Percentiles rank a stretch among this genome's conserved stretches.
phyloP scores from a whole-genome alignment of 1,140 invertebrate species.

The Halictus rubicundus region DNA sequence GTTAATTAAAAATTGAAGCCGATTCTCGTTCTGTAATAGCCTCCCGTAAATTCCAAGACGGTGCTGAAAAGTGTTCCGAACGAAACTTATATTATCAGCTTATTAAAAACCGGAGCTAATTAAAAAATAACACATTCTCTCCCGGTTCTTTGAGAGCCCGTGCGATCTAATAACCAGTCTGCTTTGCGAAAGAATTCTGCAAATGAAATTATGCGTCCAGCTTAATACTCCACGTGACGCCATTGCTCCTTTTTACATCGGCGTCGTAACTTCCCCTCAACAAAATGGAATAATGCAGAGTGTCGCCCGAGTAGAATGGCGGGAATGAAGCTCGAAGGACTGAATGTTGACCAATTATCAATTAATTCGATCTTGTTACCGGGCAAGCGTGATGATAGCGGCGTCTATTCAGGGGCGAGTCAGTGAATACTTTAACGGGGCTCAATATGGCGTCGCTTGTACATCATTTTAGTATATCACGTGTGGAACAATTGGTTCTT shows the following conservation, averaged over 20 bases:
- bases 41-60: no score
- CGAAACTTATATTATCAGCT: no score
- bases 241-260: background rate
- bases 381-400: slow-evolving; percentile 17
- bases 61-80: no score
- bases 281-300: background rate
- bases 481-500: slow-evolving; percentile 7
- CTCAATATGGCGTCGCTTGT: background rate
- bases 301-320: background rate
- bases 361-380: slow-evolving; percentile 48
- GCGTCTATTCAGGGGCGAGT: slow-evolving; percentile 12
- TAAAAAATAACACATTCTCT: no score
- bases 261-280: background rate
- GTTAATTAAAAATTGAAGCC: no score
- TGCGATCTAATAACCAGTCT: no score
- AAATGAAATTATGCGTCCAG: no score
- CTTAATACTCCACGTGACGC: no score
- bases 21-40: no score
- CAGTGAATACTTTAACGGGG: slow-evolving; percentile 21
- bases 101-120: no score
- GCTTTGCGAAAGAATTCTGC: no score
- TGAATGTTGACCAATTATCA: slow-evolving; percentile 40
- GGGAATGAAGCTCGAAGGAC: slow-evolving; percentile 5
- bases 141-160: no score
- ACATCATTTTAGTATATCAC: background rate